Percentiles rank a stretch among this genome's conserved stretches.
Evolutionary conservation across 2,888 invertebrate species (phyloP).

Genomic region (Cryptocephalus primarius): DNA sequence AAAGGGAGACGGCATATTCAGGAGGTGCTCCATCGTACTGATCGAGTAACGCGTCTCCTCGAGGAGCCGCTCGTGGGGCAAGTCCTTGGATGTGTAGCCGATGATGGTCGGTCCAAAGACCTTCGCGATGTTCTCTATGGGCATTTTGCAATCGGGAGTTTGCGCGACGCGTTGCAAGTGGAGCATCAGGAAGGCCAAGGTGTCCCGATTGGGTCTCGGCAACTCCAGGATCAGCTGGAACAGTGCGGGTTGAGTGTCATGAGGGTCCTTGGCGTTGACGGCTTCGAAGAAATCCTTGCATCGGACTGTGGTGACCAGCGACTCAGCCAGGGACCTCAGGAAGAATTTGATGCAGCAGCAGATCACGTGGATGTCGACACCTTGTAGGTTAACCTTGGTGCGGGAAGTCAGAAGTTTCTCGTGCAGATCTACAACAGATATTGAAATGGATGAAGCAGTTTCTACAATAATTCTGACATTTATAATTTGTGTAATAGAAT

Average conservation of each 20-base stretch:
- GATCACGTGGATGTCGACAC: constrained; percentile 74
- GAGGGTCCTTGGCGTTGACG: constrained; percentile 43
- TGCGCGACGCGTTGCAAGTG: constrained; percentile 81
- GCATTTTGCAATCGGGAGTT: constrained; percentile 83
- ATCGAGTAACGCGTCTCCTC: constrained; percentile 50
- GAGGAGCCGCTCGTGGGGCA: constrained; percentile 60
- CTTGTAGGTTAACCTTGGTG: constrained; percentile 66
- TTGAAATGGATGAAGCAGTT: too few relatives aligned
- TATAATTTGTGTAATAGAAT: too few relatives aligned
- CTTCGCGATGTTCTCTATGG: constrained; percentile 73
- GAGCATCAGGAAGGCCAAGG: constrained; percentile 81
- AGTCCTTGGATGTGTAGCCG: constrained; percentile 71
- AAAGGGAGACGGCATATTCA: constrained; percentile 62
- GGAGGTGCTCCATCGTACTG: constrained; percentile 46
- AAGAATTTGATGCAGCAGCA: constrained; percentile 95
- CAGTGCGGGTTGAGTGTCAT: constrained; percentile 52
- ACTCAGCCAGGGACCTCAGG: constrained; percentile 77
- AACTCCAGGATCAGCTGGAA: constrained; percentile 71
- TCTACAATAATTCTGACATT: background rate
- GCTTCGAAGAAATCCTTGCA: constrained; percentile 76
- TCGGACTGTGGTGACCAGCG: constrained; percentile 69
- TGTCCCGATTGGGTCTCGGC: constrained; percentile 89
- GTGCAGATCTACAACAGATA: constrained; percentile 26
- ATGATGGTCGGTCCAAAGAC: constrained; percentile 92
- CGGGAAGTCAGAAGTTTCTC: constrained; percentile 81